These are phyloP conservation scores for Drosophila bocki DNA, from an alignment of 1,140 invertebrate species.

Conservation along the genomic window DNA sequence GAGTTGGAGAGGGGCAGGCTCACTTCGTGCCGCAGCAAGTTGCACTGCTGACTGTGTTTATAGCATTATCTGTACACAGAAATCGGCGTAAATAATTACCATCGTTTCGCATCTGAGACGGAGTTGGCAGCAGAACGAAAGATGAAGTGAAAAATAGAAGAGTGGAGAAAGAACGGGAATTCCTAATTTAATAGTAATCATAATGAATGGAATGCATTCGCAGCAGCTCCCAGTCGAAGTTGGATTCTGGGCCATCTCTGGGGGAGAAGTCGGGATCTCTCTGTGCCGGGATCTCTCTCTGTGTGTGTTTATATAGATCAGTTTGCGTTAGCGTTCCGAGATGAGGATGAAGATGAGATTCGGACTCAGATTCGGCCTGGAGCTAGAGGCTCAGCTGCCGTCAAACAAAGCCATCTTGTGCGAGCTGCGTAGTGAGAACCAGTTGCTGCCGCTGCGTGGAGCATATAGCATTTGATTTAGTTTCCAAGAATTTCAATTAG, in stretches of 20 bases:
- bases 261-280: slow-evolving; percentile 6
- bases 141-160: slow-evolving; percentile 39
- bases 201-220: slow-evolving; percentile 65
- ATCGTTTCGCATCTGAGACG: slow-evolving; percentile 45
- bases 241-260: slow-evolving; percentile 39
- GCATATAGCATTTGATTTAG: slow-evolving; percentile 53
- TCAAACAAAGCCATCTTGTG: slow-evolving; percentile 19
- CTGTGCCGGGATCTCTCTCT: not conserved
- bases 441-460: slow-evolving; percentile 27
- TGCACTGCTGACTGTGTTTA: slow-evolving; percentile 28
- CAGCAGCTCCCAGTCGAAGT: slow-evolving; percentile 35
- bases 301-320: slow-evolving; percentile 25
- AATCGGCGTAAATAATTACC: slow-evolving; percentile 68
- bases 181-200: slow-evolving; percentile 69
- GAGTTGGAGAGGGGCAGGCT: not conserved
- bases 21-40: slow-evolving; percentile 39
- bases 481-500: slow-evolving; percentile 62
- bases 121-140: slow-evolving; percentile 45
- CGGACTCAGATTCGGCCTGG: not conserved
- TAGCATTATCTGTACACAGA: slow-evolving; percentile 53
- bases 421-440: slow-evolving; percentile 42
- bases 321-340: slow-evolving; percentile 38
- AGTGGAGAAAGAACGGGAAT: slow-evolving; percentile 56
- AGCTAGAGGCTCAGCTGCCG: slow-evolving; percentile 8
- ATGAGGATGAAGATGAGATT: slow-evolving; percentile 35